These are phyloP conservation scores for Podarcis muralis DNA, from an alignment of 2,113 vertebrate species.

Conservation along the genomic window DNA sequence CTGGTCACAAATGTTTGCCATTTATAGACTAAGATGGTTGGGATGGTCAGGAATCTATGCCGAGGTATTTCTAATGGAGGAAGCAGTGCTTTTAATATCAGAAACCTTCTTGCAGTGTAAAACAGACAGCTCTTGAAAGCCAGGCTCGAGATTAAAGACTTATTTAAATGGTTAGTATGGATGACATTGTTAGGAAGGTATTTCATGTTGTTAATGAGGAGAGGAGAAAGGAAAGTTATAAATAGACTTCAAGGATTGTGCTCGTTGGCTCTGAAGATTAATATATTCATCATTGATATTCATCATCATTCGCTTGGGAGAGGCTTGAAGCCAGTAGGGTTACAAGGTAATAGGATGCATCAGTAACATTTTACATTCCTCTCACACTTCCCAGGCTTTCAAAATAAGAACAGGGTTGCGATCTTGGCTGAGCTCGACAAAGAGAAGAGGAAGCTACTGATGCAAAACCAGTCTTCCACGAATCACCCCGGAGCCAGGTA, in stretches of 20 bases:
- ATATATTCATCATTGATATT: constrained; percentile 34
- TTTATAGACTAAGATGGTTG: neutral
- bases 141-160: neutral
- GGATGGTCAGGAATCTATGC: neutral
- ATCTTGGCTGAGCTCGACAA: constrained; percentile 97
- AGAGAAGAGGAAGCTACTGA: constrained; percentile 91
- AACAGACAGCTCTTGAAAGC: neutral
- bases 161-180: neutral
- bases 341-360: constrained; percentile 39
- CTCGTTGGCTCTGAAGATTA: constrained; percentile 36
- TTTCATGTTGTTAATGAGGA: constrained; percentile 35
- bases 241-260: constrained; percentile 21
- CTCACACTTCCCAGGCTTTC: constrained; percentile 81
- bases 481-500: constrained; percentile 94
- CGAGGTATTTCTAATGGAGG: neutral
- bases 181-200: constrained; percentile 35
- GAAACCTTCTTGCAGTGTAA: neutral
- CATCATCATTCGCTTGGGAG: constrained; percentile 33
- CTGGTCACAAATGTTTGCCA: neutral
- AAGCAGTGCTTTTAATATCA: neutral
- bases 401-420: constrained; percentile 93
- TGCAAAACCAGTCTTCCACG: constrained; percentile 91
- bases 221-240: constrained; percentile 30
- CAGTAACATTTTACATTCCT: constrained; percentile 60
- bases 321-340: constrained; percentile 40